Base-by-base conservation (phyloP, 2,113 vertebrate species). In the Salvator merianae region DNA sequence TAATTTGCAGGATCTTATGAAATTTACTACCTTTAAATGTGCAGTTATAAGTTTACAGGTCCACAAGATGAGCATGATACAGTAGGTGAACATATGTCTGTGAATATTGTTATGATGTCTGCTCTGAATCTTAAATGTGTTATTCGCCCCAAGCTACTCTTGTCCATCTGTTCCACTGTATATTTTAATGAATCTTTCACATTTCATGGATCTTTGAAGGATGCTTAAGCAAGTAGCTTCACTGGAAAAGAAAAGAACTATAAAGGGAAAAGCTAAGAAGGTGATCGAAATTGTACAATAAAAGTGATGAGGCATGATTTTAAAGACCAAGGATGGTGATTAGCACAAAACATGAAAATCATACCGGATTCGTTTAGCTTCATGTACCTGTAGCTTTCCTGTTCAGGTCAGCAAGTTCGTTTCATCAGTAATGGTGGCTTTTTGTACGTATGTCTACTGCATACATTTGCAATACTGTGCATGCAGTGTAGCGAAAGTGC, bases 111-210 rank as follows among this genome's bases (percentile, higher is more conserved):
- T 71, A 79, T 76, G 83, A 87, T 84, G 81, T 2, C 24, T 89
- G 81, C 77, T 59, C 72, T 91, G 70, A 91, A 87, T 87, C 90
- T 85, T 81, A 85, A 89, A 91, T 80, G 80, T 55, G 30, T 81
- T 70, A 77, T 70, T 81, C 87, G 88, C 87, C 90, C 87, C 88
- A 69, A 88, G 90, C 90, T 89, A 72, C 86, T 81, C 90, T 91
- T 92, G 87, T 84, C 87, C 85, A 89, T 93, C 88, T 90, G 77
- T 86, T 90, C 77, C 70, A 85, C 84, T 68, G 73, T 88, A 82
- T 85, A 90, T 82, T 82, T 82, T 86, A 88, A 91, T 85, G 78
- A 86, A 88, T 79, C 75, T 84, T 6, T 71, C 32, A 77, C 73
- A 82, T 72, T 83, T 93, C 77, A 84, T 90, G 68, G 36, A 78